phyloP scores from a whole-genome alignment of 2,888 invertebrate species.

The Myopa tessellatipennis region DNA sequence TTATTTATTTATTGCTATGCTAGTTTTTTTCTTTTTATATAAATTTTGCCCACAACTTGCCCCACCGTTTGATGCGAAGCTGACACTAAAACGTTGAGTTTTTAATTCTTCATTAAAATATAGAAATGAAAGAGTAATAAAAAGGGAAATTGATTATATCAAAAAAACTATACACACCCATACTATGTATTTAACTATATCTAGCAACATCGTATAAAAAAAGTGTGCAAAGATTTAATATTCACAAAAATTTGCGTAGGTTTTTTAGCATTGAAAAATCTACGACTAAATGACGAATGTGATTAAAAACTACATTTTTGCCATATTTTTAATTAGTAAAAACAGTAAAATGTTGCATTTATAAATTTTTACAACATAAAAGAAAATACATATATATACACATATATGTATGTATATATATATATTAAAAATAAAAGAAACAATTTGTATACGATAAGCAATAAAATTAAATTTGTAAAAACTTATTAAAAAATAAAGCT shows the following conservation, averaged over 20 bases:
- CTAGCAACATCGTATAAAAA: slow-evolving; percentile 30
- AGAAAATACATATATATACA: slow-evolving; percentile 35
- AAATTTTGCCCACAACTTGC: slow-evolving; percentile 62
- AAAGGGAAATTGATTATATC: neutral
- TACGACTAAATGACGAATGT: slow-evolving; percentile 62
- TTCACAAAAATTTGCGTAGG: slow-evolving; percentile 60
- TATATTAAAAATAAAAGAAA: slow-evolving; percentile 39
- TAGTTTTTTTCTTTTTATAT: slow-evolving; percentile 40
- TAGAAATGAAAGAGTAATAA: neutral
- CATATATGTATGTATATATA: slow-evolving; percentile 36
- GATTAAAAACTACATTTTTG: slow-evolving; percentile 50
- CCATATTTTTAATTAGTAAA: slow-evolving; percentile 51
- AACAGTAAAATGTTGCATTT: slow-evolving; percentile 55
- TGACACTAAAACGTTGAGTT: neutral
- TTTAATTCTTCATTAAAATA: neutral
- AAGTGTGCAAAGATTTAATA: slow-evolving; percentile 28
- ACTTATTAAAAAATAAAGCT: slow-evolving; percentile 42
- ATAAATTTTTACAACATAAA: slow-evolving; percentile 40
- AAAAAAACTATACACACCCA: neutral
- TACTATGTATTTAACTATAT: slow-evolving; percentile 32
- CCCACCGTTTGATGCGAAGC: slow-evolving; percentile 53
- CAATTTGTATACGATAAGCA: slow-evolving; percentile 56
- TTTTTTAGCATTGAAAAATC: slow-evolving; percentile 63
- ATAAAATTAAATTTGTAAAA: slow-evolving; percentile 45
- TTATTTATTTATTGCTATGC: slow-evolving; percentile 33